A percentile compares a stretch with the other conserved stretches of the same genome.
phyloP scores from a whole-genome alignment of 2,113 vertebrate species.

The Vombatus ursinus region DNA sequence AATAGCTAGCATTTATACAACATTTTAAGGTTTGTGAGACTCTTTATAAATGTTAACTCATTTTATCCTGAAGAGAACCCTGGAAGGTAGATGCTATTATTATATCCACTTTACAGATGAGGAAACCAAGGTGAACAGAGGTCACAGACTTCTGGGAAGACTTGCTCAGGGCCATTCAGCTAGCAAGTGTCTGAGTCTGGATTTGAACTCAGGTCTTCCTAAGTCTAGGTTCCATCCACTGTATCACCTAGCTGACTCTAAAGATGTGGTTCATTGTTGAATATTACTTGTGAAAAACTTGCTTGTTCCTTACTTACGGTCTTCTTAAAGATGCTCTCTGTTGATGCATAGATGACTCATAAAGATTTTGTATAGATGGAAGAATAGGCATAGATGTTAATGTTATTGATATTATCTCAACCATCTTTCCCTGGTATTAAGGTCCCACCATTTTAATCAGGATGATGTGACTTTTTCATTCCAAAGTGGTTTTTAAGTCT shows the following conservation, averaged over 20 bases:
- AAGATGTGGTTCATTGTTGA: not conserved
- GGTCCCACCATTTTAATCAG: not conserved
- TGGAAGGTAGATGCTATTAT: not conserved
- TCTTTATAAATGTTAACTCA: not conserved
- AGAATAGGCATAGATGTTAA: not conserved
- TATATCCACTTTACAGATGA: not conserved
- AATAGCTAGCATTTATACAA: not conserved
- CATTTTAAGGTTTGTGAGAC: not conserved
- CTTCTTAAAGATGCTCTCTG: not conserved
- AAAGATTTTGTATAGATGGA: not conserved
- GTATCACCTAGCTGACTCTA: not conserved
- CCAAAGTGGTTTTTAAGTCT: not conserved
- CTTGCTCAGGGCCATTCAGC: not conserved
- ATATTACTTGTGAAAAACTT: not conserved
- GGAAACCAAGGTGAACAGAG: not conserved
- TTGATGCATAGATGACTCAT: not conserved
- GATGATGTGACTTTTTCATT: not conserved
- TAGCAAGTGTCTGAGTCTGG: not conserved
- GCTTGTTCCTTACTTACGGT: not conserved
- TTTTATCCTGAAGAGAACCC: not conserved
- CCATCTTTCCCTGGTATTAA: not conserved
- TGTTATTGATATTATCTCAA: not conserved
- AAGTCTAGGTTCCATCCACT: not conserved
- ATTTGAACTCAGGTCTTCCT: not conserved
- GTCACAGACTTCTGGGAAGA: not conserved